These are phyloP conservation scores for Astatoreochromis straeleni DNA, from an alignment of 2,113 vertebrate species.

Conservation along the genomic window DNA sequence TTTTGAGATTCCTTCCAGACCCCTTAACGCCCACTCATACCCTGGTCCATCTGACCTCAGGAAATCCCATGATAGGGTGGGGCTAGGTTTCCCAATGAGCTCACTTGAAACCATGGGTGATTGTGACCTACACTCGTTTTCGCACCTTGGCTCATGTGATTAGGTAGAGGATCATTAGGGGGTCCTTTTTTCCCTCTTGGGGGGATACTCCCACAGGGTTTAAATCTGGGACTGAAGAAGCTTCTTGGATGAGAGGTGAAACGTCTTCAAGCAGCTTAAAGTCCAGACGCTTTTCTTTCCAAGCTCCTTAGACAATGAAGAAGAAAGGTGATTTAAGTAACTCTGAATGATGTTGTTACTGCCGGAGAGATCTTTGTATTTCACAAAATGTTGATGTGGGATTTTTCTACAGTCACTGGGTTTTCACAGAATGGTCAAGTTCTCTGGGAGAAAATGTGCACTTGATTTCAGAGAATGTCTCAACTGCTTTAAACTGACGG, in stretches of 20 bases:
- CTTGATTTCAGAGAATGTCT: neutral
- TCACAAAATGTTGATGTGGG: neutral
- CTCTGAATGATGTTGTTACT: neutral
- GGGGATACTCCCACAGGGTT: neutral
- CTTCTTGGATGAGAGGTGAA: neutral
- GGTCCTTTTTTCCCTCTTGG: rapidly evolving
- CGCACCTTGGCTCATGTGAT: neutral
- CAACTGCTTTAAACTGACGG: neutral
- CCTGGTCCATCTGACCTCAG: too few species aligned
- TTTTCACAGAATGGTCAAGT: neutral
- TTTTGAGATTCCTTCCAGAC: neutral
- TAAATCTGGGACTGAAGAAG: neutral
- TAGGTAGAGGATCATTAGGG: neutral
- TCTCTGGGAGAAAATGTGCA: neutral
- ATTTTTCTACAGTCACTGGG: neutral
- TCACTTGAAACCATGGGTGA: neutral
- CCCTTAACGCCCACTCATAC: too few species aligned
- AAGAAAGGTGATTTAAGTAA: neutral
- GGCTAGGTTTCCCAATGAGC: neutral
- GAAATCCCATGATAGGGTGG: neutral
- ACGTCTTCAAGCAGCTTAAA: neutral
- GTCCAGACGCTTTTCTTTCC: neutral
- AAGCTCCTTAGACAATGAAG: neutral
- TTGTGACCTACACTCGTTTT: neutral
- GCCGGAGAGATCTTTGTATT: neutral